Base-by-base conservation (phyloP, 2,888 invertebrate species). In the Podotricha telesiphe region DNA sequence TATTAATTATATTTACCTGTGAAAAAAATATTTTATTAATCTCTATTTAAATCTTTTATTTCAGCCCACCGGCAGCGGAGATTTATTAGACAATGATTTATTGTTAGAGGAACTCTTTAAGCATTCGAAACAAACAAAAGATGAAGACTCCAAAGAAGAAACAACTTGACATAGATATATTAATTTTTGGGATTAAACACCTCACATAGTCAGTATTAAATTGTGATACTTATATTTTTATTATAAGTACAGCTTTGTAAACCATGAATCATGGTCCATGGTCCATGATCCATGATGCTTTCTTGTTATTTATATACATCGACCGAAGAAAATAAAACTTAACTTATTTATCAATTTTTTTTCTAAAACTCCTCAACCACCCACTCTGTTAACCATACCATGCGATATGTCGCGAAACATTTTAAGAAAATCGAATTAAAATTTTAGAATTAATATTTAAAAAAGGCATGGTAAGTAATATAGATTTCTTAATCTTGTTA, bases 31-130 rank as follows among this genome's bases (percentile, higher is more conserved):
- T n/a, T n/a, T n/a, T n/a, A n/a, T n/a, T n/a, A n/a, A n/a, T n/a
- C n/a, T n/a, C n/a, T n/a, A n/a, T 28, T 28, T 4, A 28, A 56
- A 61, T 45, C 68, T 71, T 69, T 50, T 65, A 28, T 87, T 83
- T 51, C 84, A 91, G 91, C 86, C 86, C 74, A 82, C 86, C 45
- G 90, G 89, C 19, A 91, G 92, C 72, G 75, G 78, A 59, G 92
- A 92, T 73, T 75, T 91, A 66, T 82, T 92, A 62, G 89, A 91
- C 75, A 92, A 91, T 71, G 91, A 91, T 72, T 72, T 91, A 68
- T 77, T 92, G 74, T 72, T 91, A 79, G 91, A 91, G 83, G 91
- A 91, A 63, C 78, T 92, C 20, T 73, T 91, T 67, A 78, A 81
- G 67, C 88, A 89, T 74, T 87, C 91, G n/a, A 86, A 82, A 51